Percentiles rank a stretch among this genome's conserved stretches.
phyloP scores from a whole-genome alignment of 1,140 invertebrate genomes.

The Drosophila serrata region DNA sequence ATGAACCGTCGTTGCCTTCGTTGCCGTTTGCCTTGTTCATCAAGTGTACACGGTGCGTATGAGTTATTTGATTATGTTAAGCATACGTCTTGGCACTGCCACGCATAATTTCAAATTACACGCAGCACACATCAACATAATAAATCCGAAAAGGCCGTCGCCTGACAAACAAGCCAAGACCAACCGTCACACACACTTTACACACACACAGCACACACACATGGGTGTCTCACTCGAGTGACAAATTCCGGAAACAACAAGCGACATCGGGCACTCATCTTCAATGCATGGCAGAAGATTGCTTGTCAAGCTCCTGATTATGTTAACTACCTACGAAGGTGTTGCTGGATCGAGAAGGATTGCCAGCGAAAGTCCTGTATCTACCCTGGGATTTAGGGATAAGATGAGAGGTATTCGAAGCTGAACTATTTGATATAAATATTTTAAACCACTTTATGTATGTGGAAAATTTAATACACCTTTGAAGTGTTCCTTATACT shows the following conservation, averaged over 20 bases:
- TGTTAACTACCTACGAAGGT: conserved; percentile 70
- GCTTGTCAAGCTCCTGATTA: conserved; percentile 78
- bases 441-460: no score
- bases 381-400: neutral
- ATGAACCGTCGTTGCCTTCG: conserved; percentile 23
- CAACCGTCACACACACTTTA: conserved; percentile 6
- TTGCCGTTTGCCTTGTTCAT: conserved; percentile 48
- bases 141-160: conserved; percentile 70
- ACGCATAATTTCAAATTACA: conserved; percentile 81
- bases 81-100: conserved; percentile 64
- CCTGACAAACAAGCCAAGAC: conserved; percentile 71
- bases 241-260: conserved; percentile 76
- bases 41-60: conserved; percentile 58
- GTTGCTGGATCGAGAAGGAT: conserved; percentile 11
- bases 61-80: conserved; percentile 83
- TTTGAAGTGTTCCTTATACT: neutral
- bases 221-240: conserved; percentile 31
- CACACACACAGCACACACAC: conserved; percentile 12
- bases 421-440: neutral
- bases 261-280: conserved; percentile 65
- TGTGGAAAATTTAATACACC: neutral
- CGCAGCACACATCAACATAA: conserved; percentile 76
- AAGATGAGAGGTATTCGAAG: no score
- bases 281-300: conserved; percentile 69
- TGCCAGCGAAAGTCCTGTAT: neutral